phyloP scores from a whole-genome alignment of 2,888 invertebrate species.

The Cyclophora punctaria region DNA sequence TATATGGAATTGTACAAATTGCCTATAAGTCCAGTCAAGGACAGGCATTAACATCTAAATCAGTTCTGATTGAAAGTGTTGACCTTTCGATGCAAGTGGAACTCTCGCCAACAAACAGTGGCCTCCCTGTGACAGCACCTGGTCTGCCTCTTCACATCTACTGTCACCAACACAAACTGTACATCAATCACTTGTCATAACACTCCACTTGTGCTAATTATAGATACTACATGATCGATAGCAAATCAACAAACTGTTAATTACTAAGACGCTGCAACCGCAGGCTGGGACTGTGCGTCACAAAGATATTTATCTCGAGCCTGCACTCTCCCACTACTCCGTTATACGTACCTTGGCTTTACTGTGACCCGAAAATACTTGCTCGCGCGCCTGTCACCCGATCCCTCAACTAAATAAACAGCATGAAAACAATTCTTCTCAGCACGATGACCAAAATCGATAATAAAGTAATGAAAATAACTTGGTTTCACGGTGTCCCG shows the following conservation, averaged over 20 bases:
- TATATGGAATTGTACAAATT: too few relatives aligned
- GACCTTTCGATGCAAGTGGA: background rate
- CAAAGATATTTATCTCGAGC: conserved; percentile 25
- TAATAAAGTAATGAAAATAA: conserved; percentile 52
- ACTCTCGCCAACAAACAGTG: background rate
- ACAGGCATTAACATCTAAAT: background rate
- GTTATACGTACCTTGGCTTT: conserved; percentile 54
- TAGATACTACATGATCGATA: conserved; percentile 30
- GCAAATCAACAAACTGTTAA: conserved; percentile 21
- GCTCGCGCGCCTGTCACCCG: conserved; percentile 47
- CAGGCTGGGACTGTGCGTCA: conserved; percentile 32
- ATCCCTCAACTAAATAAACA: conserved; percentile 61
- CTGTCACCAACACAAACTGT: conserved; percentile 1
- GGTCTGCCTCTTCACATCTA: background rate
- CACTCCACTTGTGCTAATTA: conserved; percentile 28
- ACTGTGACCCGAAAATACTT: conserved; percentile 63
- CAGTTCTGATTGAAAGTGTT: background rate
- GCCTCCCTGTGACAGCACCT: background rate
- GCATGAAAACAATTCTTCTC: conserved; percentile 56
- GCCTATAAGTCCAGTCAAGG: background rate
- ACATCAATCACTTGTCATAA: conserved; percentile 28
- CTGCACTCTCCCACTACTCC: conserved; percentile 20
- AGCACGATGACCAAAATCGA: conserved; percentile 62
- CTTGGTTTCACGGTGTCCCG: conserved; percentile 43
- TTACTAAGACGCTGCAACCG: conserved; percentile 9